phyloP scores from a whole-genome alignment of 2,797 vertebrate genomes.

The Agapornis canus region DNA sequence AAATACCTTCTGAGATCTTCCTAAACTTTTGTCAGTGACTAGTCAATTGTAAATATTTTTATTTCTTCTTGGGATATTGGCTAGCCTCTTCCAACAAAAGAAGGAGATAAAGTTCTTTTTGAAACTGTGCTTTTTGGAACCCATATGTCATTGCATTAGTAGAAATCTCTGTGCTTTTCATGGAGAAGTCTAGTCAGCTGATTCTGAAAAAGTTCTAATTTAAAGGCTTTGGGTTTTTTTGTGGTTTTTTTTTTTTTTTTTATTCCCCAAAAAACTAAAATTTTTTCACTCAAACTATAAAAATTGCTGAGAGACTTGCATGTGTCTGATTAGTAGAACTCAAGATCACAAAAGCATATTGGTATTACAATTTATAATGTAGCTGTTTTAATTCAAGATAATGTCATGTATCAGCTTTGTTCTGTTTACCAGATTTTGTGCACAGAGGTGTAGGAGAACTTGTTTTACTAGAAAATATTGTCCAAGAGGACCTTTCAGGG shows the following conservation, averaged over 20 bases:
- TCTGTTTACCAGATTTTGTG: slow-evolving; percentile 67
- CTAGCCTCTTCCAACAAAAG: slow-evolving; percentile 33
- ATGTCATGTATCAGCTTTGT: slow-evolving; percentile 67
- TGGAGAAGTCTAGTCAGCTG: slow-evolving; percentile 66
- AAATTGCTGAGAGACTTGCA: slow-evolving; percentile 55
- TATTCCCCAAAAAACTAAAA: neutral
- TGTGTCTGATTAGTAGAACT: slow-evolving; percentile 61
- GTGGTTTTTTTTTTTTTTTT: neutral
- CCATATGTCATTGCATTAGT: slow-evolving; percentile 40
- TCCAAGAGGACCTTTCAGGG: slow-evolving; percentile 36
- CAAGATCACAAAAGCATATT: slow-evolving; percentile 55
- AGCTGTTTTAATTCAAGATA: slow-evolving; percentile 49
- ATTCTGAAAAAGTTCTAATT: slow-evolving; percentile 66
- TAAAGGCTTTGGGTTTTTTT: neutral
- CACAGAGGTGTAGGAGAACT: slow-evolving; percentile 37
- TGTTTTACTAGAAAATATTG: slow-evolving; percentile 23
- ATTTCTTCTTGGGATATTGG: slow-evolving; percentile 27
- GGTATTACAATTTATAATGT: slow-evolving; percentile 31
- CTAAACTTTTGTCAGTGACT: slow-evolving; percentile 45
- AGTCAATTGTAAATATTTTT: slow-evolving; percentile 46
- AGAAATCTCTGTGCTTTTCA: slow-evolving; percentile 42
- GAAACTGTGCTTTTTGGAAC: slow-evolving; percentile 50
- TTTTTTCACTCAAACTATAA: slow-evolving; percentile 60
- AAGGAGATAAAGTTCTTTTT: slow-evolving; percentile 16
- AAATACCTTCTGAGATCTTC: slow-evolving; percentile 38